phyloP scores from a whole-genome alignment of 2,888 invertebrate species.

The Eugnorisma glareosa region DNA sequence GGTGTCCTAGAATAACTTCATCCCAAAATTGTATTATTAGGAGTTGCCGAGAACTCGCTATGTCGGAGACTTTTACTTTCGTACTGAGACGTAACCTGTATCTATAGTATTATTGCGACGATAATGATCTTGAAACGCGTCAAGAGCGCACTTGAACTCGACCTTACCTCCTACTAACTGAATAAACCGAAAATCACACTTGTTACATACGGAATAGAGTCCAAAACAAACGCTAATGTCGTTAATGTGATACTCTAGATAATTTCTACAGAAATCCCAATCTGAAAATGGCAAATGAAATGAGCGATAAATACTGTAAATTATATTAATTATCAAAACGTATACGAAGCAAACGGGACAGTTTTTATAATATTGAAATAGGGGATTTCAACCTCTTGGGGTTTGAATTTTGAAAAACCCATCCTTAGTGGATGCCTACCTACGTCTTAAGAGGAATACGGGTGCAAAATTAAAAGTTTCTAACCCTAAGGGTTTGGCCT shows the following conservation, averaged over 20 bases:
- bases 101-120: conserved; percentile 31
- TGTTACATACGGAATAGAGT: background rate
- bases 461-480: too few relatives aligned
- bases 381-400: too few relatives aligned
- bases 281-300: background rate
- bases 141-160: conserved; percentile 49
- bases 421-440: too few relatives aligned
- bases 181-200: conserved; percentile 9
- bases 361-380: too few relatives aligned
- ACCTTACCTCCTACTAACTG: background rate
- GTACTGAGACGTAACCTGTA: conserved; percentile 20
- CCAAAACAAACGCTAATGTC: background rate
- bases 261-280: background rate
- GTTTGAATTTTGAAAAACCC: too few relatives aligned
- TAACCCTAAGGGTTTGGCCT: too few relatives aligned
- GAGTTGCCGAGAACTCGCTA: conserved; percentile 12
- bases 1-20: conserved; percentile 8
- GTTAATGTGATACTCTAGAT: background rate
- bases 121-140: conserved; percentile 49
- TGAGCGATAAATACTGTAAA: background rate
- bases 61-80: conserved; percentile 31
- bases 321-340: background rate
- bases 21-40: conserved; percentile 21
- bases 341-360: background rate
- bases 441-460: too few relatives aligned